Percentiles rank a stretch among this genome's conserved stretches.
Conservation (phyloP, 2,888 invertebrate genomes). For the Baronia brevicornis region DNA sequence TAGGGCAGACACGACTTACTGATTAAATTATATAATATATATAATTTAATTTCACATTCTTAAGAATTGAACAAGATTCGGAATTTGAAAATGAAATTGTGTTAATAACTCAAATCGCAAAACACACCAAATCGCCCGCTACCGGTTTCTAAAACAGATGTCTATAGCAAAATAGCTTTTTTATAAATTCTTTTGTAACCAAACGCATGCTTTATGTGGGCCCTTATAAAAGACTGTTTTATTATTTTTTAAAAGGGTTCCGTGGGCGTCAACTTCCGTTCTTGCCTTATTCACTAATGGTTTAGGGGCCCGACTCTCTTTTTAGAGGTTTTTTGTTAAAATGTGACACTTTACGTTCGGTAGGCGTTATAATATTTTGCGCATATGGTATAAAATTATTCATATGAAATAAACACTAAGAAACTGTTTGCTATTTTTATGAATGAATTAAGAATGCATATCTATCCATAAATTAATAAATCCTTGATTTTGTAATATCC, state of each 20-base stretch:
- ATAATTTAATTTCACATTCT: no score
- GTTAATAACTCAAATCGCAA: no score
- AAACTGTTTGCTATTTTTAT: no score
- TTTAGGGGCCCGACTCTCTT: constrained; percentile 31
- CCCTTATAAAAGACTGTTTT: constrained; percentile 29
- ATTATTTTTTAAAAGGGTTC: constrained; percentile 48
- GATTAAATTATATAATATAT: constrained; percentile 9
- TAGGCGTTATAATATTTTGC: constrained; percentile 21
- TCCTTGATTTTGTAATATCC: no score
- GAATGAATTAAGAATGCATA: no score
- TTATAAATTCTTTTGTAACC: constrained; percentile 30
- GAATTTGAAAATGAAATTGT: no score
- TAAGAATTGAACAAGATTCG: no score
- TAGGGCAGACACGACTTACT: no score
- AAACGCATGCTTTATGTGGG: constrained; percentile 26
- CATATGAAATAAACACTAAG: no score
- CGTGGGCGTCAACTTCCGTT: constrained; percentile 44
- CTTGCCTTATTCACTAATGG: constrained; percentile 28
- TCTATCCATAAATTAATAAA: no score
- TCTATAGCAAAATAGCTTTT: constrained; percentile 16
- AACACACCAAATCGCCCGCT: constrained; percentile 8
- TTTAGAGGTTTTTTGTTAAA: constrained; percentile 26
- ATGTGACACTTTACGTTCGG: constrained; percentile 36
- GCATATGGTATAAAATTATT: constrained; percentile 21
- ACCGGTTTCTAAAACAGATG: constrained; percentile 18